Evolutionary conservation across 2,797 vertebrate species (phyloP).

Genomic region (Hephaestus fuliginosus): DNA sequence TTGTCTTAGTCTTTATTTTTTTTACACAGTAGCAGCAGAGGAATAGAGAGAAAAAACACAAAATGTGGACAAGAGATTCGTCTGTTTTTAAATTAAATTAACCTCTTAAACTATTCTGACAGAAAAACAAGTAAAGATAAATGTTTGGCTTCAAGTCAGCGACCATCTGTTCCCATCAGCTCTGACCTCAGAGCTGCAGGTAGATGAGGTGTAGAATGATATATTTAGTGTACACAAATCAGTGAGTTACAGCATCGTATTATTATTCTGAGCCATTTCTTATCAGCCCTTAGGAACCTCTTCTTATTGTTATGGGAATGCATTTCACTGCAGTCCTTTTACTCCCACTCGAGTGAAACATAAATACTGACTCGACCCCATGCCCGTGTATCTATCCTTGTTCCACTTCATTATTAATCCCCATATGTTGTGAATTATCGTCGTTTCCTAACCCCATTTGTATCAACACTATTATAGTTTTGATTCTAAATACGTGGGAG

Average conservation of each 20-base stretch:
- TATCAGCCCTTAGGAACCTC: too few species aligned
- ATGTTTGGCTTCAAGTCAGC: background rate
- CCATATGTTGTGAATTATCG: slow-evolving; percentile 67
- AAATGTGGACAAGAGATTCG: too few species aligned
- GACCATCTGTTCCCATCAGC: background rate
- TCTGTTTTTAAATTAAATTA: background rate
- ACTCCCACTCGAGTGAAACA: background rate
- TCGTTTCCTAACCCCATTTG: slow-evolving; percentile 44
- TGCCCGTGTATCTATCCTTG: slow-evolving; percentile 3
- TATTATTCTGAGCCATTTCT: background rate
- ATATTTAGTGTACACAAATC: background rate
- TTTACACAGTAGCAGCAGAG: background rate
- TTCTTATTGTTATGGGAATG: background rate
- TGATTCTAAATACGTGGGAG: slow-evolving; percentile 46
- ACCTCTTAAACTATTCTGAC: background rate
- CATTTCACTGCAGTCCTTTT: background rate
- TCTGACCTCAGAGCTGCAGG: background rate
- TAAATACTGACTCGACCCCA: slow-evolving; percentile 3
- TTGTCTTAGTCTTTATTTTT: background rate
- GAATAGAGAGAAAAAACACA: background rate
- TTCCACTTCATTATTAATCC: slow-evolving; percentile 54
- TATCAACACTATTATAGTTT: slow-evolving; percentile 68
- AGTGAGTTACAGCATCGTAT: background rate
- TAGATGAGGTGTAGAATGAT: background rate
- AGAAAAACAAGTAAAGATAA: background rate